Evolutionary conservation across 2,113 vertebrate genomes (phyloP).

Genomic region (Pelecanoides urinatrix): DNA sequence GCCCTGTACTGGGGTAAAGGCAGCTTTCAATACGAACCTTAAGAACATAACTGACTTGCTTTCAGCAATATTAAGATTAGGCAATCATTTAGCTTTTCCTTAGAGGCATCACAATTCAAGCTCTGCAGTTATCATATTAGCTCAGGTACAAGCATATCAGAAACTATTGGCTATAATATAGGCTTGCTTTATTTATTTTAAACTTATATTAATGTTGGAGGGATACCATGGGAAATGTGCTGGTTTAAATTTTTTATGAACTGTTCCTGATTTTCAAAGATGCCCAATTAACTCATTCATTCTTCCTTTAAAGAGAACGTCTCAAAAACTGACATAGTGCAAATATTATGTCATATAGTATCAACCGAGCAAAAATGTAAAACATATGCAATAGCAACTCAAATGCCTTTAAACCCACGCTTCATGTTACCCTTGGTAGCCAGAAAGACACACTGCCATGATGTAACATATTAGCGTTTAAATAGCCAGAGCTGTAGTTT

Average conservation of each 20-base stretch:
- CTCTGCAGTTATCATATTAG: neutral
- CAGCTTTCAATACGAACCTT: conserved; percentile 37
- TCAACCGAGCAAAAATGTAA: neutral
- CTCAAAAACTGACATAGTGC: neutral
- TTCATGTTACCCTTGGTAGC: neutral
- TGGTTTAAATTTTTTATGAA: neutral
- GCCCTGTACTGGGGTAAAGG: neutral
- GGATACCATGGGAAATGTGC: neutral
- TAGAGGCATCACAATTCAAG: conserved; percentile 22
- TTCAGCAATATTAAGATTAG: conserved; percentile 46
- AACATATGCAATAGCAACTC: neutral
- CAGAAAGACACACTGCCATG: neutral
- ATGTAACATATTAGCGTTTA: neutral
- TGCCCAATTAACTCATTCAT: neutral
- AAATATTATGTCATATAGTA: neutral
- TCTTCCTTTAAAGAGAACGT: neutral
- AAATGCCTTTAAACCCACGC: neutral
- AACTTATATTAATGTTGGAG: neutral
- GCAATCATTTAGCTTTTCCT: conserved; percentile 24
- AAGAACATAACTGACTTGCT: conserved; percentile 31
- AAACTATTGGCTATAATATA: neutral
- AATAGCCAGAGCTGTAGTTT: no score
- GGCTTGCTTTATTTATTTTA: conserved; percentile 17
- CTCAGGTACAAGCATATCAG: neutral
- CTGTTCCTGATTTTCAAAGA: neutral